Percentiles rank a stretch among this genome's conserved stretches.
Conservation (phyloP, 2,797 vertebrate species). For the Sebastolobus alascanus region DNA sequence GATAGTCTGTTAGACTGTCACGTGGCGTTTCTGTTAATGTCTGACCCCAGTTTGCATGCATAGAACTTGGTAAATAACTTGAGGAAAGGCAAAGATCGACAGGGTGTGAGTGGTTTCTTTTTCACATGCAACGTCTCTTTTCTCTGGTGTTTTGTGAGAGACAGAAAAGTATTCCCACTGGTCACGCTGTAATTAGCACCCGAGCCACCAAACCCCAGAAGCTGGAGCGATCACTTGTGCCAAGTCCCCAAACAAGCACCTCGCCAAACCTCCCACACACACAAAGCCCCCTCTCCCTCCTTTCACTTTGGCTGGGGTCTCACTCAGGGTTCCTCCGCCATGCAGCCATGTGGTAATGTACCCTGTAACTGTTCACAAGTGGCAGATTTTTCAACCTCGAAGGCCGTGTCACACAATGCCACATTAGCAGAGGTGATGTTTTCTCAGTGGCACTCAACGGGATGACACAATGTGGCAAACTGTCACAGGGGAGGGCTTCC, state of each 20-base stretch:
- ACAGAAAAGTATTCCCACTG: constrained; percentile 61
- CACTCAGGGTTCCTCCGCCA: constrained; percentile 19
- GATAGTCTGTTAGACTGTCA: constrained; percentile 5
- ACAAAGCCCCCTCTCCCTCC: constrained; percentile 22
- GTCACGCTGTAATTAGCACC: constrained; percentile 77
- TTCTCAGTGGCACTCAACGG: constrained; percentile 61
- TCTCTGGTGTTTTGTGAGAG: constrained; percentile 49
- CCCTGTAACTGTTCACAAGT: constrained; percentile 60
- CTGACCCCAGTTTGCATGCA: constrained; percentile 7
- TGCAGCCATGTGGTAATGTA: constrained; percentile 32
- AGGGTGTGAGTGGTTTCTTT: constrained; percentile 36
- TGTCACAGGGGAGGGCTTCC: constrained; percentile 61
- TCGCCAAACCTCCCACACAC: constrained; percentile 27
- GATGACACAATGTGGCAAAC: constrained; percentile 74
- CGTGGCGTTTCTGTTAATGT: constrained; percentile 12
- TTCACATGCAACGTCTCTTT: constrained; percentile 24
- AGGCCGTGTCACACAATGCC: constrained; percentile 56
- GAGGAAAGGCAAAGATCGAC: constrained; percentile 24
- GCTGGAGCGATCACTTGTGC: constrained; percentile 46
- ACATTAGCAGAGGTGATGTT: constrained; percentile 70
- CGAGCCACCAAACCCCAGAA: constrained; percentile 58
- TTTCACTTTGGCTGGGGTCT: constrained; percentile 18
- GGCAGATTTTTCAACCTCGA: constrained; percentile 53
- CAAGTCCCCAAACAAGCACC: constrained; percentile 60
- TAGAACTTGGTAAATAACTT: constrained; percentile 3